phyloP scores from a whole-genome alignment of 2,113 vertebrate genomes.

The Ancistrus triradiatus region DNA sequence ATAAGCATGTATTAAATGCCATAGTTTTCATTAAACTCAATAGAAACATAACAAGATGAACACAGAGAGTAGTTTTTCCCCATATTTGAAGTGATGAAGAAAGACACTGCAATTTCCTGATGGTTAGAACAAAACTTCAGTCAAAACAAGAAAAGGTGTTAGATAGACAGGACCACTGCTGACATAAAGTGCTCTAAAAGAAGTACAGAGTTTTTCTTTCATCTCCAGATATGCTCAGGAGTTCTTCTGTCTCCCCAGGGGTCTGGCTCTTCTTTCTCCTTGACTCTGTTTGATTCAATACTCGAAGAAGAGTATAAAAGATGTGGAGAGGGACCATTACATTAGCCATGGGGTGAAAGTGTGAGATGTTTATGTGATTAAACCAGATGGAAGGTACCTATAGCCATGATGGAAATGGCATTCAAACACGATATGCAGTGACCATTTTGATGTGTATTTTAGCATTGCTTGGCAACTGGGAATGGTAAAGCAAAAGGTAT shows the following conservation, averaged over 20 bases:
- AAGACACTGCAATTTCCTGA: background rate
- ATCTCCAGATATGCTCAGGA: background rate
- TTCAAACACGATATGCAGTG: background rate
- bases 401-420: background rate
- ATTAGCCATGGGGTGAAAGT: constrained; percentile 1
- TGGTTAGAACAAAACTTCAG: constrained; percentile 1
- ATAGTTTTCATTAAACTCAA: too few relatives aligned
- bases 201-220: constrained; percentile 2
- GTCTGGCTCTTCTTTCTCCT: constrained; percentile 11
- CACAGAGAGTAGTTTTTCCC: too few relatives aligned
- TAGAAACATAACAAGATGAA: too few relatives aligned
- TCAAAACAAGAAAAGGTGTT: constrained; percentile 10
- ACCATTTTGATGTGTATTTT: background rate
- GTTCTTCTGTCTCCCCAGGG: background rate
- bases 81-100: constrained; percentile 4
- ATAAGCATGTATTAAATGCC: too few relatives aligned
- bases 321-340: background rate
- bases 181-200: constrained; percentile 1
- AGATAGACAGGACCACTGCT: background rate
- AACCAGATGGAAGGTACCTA: background rate
- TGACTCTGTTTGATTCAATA: constrained; percentile 1
- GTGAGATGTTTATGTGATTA: background rate
- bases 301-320: constrained; percentile 5
- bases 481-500: too few relatives aligned
- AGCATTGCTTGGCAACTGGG: too few relatives aligned